phyloP scores from a whole-genome alignment of 2,113 vertebrate genomes.

The Neolamprologus toae region DNA sequence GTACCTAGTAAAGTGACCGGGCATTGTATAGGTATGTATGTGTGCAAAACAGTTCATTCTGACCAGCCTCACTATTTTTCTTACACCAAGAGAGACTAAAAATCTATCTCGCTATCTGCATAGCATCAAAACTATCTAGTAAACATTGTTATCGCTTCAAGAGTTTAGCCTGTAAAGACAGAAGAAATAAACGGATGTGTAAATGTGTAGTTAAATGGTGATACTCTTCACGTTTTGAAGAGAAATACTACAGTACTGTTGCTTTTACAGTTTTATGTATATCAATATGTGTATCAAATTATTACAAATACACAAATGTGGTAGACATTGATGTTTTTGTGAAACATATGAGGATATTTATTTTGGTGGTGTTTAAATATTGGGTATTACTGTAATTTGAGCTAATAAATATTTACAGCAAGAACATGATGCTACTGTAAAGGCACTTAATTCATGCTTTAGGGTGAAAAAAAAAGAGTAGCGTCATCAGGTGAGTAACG shows the following conservation, averaged over 20 bases:
- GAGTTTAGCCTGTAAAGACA: neutral
- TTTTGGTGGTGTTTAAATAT: neutral
- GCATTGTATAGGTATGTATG: neutral
- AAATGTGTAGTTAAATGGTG: neutral
- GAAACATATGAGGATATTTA: neutral
- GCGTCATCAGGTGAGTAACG: neutral
- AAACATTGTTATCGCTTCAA: neutral
- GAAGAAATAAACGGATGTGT: neutral
- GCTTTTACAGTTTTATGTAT: neutral
- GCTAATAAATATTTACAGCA: neutral
- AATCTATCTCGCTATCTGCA: neutral
- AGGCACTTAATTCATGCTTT: neutral
- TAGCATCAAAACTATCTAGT: neutral
- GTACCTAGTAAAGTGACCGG: neutral
- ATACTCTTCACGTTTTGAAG: neutral
- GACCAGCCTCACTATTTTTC: neutral
- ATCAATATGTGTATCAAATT: neutral
- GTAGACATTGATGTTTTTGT: neutral
- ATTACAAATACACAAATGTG: neutral
- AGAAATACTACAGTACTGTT: neutral
- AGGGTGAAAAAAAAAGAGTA: neutral
- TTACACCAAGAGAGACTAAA: neutral
- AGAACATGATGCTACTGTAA: neutral
- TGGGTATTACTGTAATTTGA: neutral
- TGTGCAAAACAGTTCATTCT: neutral